Conservation (phyloP, 2,797 vertebrate species). For the Syngnathus rostellatus region DNA sequence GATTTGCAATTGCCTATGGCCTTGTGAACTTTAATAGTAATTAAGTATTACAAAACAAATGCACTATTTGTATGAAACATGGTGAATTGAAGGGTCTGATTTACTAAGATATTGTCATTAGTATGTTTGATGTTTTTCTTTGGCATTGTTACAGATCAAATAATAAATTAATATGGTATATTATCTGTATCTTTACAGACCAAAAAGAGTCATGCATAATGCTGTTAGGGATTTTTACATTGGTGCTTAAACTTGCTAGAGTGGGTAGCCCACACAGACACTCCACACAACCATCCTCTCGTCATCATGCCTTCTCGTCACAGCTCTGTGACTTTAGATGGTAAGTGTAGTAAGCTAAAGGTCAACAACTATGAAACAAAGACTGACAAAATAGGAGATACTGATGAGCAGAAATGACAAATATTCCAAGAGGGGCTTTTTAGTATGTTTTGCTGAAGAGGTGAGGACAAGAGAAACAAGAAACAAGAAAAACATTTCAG, state of each 20-base stretch:
- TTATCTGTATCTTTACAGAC: not conserved
- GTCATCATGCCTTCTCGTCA: slow-evolving; percentile 15
- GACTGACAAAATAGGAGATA: slow-evolving; percentile 20
- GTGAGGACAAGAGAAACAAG: slow-evolving; percentile 33
- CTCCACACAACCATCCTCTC: slow-evolving; percentile 16
- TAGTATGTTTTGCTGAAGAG: slow-evolving; percentile 43
- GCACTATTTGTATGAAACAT: not conserved
- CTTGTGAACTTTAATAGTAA: not conserved
- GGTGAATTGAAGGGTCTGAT: not conserved
- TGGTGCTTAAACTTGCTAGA: slow-evolving; percentile 26
- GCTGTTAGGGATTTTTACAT: not conserved
- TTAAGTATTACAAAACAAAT: not conserved
- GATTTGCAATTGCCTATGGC: not conserved
- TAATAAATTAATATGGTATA: not conserved
- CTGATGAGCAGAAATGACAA: slow-evolving; percentile 49
- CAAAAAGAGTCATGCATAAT: slow-evolving; percentile 9
- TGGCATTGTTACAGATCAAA: not conserved
- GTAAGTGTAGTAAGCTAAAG: slow-evolving; percentile 56
- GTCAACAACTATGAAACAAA: slow-evolving; percentile 59
- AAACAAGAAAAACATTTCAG: slow-evolving; percentile 42
- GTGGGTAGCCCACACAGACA: slow-evolving; percentile 12
- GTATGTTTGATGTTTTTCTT: not conserved
- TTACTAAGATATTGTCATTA: not conserved
- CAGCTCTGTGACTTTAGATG: slow-evolving; percentile 29
- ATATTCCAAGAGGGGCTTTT: slow-evolving; percentile 47